Percentiles rank a stretch among this genome's conserved stretches.
Conservation (phyloP, 2,888 invertebrate species). For the Lithophane ornitopus region DNA sequence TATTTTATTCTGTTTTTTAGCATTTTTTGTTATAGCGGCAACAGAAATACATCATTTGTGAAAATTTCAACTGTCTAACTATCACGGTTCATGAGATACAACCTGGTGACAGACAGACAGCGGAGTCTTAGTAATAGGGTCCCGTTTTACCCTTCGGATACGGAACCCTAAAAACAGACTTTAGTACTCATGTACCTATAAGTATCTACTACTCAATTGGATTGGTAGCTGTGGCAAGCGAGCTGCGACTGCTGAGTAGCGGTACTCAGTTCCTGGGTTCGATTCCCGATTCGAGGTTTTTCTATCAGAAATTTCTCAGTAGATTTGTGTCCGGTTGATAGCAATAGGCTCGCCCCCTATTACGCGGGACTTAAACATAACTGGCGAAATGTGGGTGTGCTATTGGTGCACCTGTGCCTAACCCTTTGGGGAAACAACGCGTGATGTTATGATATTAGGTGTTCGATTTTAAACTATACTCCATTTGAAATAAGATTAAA, state of each 20-base stretch:
- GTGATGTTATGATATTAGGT: not conserved
- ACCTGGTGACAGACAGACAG: no score
- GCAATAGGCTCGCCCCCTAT: not conserved
- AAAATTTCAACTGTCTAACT: no score
- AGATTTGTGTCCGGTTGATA: not conserved
- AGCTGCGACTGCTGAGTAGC: not conserved
- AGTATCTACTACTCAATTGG: not conserved
- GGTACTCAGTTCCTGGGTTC: no score
- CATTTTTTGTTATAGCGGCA: no score
- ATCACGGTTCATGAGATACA: no score
- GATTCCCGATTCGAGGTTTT: not conserved
- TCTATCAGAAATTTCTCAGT: not conserved
- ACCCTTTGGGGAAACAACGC: not conserved
- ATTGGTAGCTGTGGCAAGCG: not conserved
- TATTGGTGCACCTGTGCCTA: not conserved
- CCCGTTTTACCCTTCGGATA: no score
- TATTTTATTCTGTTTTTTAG: no score
- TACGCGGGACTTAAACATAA: not conserved
- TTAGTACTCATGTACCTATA: no score
- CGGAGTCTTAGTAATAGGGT: no score
- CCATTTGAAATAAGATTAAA: no score
- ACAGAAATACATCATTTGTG: no score
- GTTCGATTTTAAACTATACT: not conserved
- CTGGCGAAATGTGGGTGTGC: not conserved
- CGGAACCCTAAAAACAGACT: no score